A percentile compares a stretch with the other conserved stretches of the same genome.
These are phyloP conservation scores for Drosophila ficusphila DNA, from an alignment of 1,140 invertebrate species.

Conservation along the genomic window DNA sequence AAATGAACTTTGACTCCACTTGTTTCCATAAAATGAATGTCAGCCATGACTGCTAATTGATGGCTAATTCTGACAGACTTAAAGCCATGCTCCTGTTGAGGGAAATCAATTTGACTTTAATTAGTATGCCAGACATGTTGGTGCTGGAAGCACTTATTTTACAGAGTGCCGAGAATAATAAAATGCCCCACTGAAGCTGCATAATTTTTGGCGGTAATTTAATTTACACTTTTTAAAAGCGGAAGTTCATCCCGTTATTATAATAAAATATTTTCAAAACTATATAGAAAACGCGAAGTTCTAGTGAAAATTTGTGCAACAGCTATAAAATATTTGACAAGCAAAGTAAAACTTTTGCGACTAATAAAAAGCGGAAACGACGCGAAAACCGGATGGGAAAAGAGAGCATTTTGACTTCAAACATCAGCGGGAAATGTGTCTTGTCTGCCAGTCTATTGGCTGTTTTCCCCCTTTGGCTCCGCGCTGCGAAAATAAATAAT, in stretches of 20 bases:
- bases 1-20: not conserved
- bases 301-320: slow-evolving; percentile 50
- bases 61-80: slow-evolving; percentile 1
- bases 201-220: slow-evolving; percentile 74
- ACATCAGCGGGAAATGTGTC: slow-evolving; percentile 55
- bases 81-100: not conserved
- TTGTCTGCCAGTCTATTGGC: slow-evolving; percentile 54
- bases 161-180: slow-evolving; percentile 28
- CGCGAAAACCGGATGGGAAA: slow-evolving; percentile 3
- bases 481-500: slow-evolving; percentile 60
- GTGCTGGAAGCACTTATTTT: slow-evolving; percentile 6
- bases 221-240: slow-evolving; percentile 67
- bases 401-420: not conserved
- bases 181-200: slow-evolving; percentile 31
- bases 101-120: slow-evolving; percentile 67
- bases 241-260: slow-evolving; percentile 26
- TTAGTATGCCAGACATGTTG: slow-evolving; percentile 60
- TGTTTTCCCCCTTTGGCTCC: not conserved
- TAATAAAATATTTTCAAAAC: slow-evolving; percentile 29
- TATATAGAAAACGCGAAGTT: slow-evolving; percentile 11
- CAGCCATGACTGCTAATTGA: slow-evolving; percentile 23
- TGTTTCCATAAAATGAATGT: not conserved
- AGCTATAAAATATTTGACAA: slow-evolving; percentile 55
- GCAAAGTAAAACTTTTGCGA: slow-evolving; percentile 28
- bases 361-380: slow-evolving; percentile 67